Conservation (phyloP, 1,140 invertebrate genomes). For the Paraescarpia echinospica region DNA sequence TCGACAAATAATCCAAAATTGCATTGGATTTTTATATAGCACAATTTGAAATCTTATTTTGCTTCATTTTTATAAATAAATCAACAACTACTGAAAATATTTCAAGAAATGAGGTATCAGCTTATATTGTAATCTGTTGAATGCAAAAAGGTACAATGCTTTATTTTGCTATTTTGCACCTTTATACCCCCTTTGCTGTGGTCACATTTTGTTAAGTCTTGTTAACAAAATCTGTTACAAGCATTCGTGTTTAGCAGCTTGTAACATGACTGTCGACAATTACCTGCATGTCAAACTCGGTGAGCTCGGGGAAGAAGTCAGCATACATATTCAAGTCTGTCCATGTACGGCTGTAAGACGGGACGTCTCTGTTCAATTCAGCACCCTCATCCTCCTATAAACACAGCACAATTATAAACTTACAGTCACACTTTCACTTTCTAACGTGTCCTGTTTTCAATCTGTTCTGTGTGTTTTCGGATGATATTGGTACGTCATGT, state of each 20-base stretch:
- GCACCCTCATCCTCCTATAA: conserved; percentile 19
- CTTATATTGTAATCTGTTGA: no score
- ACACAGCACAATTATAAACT: background rate
- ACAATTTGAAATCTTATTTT: no score
- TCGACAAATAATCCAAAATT: no score
- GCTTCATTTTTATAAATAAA: no score
- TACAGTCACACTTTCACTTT: background rate
- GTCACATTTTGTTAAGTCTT: background rate
- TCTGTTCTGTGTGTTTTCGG: conserved; percentile 16
- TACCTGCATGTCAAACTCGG: conserved; percentile 46
- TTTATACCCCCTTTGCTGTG: no score
- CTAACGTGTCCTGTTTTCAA: background rate
- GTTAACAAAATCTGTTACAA: background rate
- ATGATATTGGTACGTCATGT: no score
- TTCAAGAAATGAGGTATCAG: no score
- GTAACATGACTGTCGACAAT: background rate
- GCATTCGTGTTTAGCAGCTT: background rate
- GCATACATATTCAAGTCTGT: conserved; percentile 52
- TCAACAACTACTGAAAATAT: no score
- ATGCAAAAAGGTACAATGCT: no score
- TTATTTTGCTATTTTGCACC: no score
- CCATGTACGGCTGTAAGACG: conserved; percentile 37
- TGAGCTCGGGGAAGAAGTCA: conserved; percentile 52
- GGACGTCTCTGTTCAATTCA: conserved; percentile 35
- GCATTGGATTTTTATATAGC: no score